Evolutionary conservation across 2,888 invertebrate species (phyloP), one percentile per base, ranked within the genome.

Genomic region (Boloria euphrosyne): DNA sequence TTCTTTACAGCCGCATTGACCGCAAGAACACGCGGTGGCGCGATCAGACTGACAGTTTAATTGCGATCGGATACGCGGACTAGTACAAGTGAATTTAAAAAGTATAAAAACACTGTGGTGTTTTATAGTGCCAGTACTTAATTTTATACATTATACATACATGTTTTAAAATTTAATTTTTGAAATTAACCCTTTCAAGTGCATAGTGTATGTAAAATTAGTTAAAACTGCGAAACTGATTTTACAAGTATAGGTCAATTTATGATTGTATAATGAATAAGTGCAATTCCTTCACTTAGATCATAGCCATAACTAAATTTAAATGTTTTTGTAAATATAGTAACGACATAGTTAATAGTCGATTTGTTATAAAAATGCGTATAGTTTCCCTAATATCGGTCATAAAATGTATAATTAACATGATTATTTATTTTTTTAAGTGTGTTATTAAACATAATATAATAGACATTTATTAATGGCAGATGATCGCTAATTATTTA

Each of bases 1-100:
- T 78, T 93, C 90, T 13, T 76, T 92, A 18, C 92, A 94, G 73
- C 94, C 94, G 2, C 94, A 94, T 91, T 94, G 93, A 93, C 91
- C 84, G 70, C 81, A 82, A 72, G 85, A 87, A 44, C 80, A 83
- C 82, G 88, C 89, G 85, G 81, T 72, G 70, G 73, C 83, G 82
- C 86, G 69, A 64, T 54, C 52, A 52, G 53, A 66, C 54, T 65
- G 70, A 72, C 64, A 68, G 66, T 67, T 68, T 46, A 60, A 68
- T 54, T 60, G 53, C 17, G 51, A 54, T 66, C 55, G 54, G 59
- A 66, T 64, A 65, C 59, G 59, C 51, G 55, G 31, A 68, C 65
- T 68, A 49, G 50, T 49, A 64, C 63, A 53, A 65, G 63, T 67
- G 63, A 66, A 54, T 54, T 27, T 46, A 63, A 57, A 49, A 44